Percentiles rank a stretch among this genome's conserved stretches.
Conservation (phyloP, 2,797 vertebrate species). For the Sebastes iracundus region DNA sequence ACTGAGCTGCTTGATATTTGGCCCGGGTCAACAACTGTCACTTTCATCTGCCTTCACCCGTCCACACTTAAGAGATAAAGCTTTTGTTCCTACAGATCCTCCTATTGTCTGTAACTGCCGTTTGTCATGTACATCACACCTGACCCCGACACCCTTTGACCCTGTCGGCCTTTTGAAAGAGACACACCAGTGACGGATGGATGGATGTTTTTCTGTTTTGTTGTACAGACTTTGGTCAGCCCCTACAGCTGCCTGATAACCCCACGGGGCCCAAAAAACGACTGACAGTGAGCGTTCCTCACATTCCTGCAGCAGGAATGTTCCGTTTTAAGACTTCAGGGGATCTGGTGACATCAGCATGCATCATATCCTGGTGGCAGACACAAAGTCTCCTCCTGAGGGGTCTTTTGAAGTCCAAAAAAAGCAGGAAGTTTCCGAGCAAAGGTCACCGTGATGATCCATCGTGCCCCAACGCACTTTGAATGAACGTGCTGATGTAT, state of each 20-base stretch:
- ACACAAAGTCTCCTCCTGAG: neutral
- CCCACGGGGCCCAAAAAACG: neutral
- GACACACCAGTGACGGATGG: slow-evolving; percentile 24
- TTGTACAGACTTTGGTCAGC: slow-evolving; percentile 11
- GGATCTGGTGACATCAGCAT: slow-evolving; percentile 46
- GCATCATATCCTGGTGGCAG: slow-evolving; percentile 60
- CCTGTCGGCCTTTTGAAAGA: slow-evolving; percentile 29
- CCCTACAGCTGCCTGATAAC: slow-evolving; percentile 42
- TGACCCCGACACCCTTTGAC: slow-evolving; percentile 42
- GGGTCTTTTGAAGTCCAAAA: slow-evolving; percentile 37
- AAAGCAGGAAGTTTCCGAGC: slow-evolving; percentile 40
- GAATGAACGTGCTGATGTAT: slow-evolving; percentile 14
- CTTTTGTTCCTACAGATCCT: slow-evolving; percentile 48
- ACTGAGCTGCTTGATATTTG: slow-evolving; percentile 16
- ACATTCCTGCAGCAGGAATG: slow-evolving; percentile 61
- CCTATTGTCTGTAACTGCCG: slow-evolving; percentile 50
- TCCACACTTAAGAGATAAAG: slow-evolving; percentile 42
- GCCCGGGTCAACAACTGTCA: slow-evolving; percentile 18
- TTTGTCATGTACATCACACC: slow-evolving; percentile 55
- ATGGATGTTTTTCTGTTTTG: slow-evolving; percentile 41
- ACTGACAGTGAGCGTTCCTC: slow-evolving; percentile 38
- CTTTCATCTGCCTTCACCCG: slow-evolving; percentile 46
- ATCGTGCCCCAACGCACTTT: neutral
- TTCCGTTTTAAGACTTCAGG: slow-evolving; percentile 15
- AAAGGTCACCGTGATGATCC: slow-evolving; percentile 33